Percentiles rank a stretch among this genome's conserved stretches.
Conservation (phyloP, 2,113 vertebrate species). For the Aldabrachelys gigantea region DNA sequence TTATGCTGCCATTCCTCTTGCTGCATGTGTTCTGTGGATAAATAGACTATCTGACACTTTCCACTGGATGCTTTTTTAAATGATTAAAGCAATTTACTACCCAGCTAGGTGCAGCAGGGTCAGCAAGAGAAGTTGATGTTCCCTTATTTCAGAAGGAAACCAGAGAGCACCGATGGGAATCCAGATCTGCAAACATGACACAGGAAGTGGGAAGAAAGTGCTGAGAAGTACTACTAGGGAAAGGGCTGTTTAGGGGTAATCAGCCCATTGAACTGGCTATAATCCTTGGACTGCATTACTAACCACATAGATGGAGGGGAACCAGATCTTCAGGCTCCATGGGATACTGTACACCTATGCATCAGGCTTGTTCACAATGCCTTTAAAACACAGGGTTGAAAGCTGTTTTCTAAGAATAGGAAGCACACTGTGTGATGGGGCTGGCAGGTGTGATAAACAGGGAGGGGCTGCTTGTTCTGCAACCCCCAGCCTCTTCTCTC, state of each 20-base stretch:
- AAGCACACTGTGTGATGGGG: fast-evolving
- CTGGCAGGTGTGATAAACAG: not conserved
- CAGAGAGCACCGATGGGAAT: not conserved
- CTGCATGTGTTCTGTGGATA: not conserved
- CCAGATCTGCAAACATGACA: not conserved
- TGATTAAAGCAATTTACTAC: not conserved
- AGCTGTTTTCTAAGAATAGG: not conserved
- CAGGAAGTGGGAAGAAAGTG: not conserved
- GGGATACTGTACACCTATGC: not conserved
- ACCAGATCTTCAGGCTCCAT: not conserved
- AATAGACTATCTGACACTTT: not conserved
- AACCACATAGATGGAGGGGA: not conserved
- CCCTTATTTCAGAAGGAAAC: not conserved
- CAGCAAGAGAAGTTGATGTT: not conserved
- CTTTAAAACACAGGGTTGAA: not conserved
- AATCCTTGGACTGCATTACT: not conserved
- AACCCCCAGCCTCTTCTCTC: not conserved
- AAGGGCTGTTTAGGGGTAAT: not conserved
- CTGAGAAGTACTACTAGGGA: not conserved
- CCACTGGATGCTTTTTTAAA: not conserved
- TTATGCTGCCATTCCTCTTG: not conserved
- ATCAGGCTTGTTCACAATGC: not conserved
- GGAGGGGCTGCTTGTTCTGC: not conserved
- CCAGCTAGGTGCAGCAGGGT: not conserved
- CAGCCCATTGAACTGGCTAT: not conserved